These are phyloP conservation scores for Collichthys lucidus DNA, from an alignment of 2,113 vertebrate species.

Conservation along the genomic window DNA sequence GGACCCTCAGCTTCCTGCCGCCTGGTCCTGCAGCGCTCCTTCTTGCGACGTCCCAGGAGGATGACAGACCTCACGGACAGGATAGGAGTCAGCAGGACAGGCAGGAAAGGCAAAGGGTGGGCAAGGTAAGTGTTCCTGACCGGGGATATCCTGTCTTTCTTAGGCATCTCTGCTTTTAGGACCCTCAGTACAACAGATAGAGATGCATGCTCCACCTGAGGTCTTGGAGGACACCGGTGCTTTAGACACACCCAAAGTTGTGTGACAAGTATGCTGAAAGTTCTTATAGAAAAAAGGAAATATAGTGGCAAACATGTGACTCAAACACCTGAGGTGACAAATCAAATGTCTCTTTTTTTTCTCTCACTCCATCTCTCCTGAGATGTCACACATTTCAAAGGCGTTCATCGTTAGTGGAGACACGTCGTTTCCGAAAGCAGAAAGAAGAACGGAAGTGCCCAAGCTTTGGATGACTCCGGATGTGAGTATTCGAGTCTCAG, in stretches of 20 bases:
- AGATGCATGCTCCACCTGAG: slow-evolving; percentile 34
- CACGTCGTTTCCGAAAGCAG: slow-evolving; percentile 79
- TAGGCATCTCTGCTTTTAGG: slow-evolving; percentile 53
- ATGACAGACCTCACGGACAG: slow-evolving; percentile 60
- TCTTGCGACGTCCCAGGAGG: slow-evolving; percentile 54
- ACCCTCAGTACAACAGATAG: slow-evolving; percentile 10
- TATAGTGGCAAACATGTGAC: slow-evolving; percentile 17
- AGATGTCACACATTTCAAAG: slow-evolving; percentile 72
- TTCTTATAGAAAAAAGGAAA: not conserved
- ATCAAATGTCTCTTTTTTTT: slow-evolving; percentile 39
- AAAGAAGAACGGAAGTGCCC: slow-evolving; percentile 67
- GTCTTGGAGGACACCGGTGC: slow-evolving; percentile 9
- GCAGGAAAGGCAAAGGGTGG: slow-evolving; percentile 69
- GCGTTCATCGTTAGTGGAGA: slow-evolving; percentile 73
- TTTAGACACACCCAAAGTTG: not conserved
- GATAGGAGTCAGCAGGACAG: slow-evolving; percentile 72
- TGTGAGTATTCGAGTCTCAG: slow-evolving; percentile 60
- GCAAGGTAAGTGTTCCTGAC: slow-evolving; percentile 73
- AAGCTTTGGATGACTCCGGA: slow-evolving; percentile 79
- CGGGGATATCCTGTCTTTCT: slow-evolving; percentile 85
- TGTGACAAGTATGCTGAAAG: not conserved
- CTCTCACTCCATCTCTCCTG: slow-evolving; percentile 21
- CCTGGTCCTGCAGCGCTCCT: slow-evolving; percentile 27
- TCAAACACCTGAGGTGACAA: slow-evolving; percentile 60
- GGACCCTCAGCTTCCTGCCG: slow-evolving; percentile 78